Percentiles rank a stretch among this genome's conserved stretches.
phyloP scores from a whole-genome alignment of 2,888 invertebrate species.

The Napeogenes sylphis region DNA sequence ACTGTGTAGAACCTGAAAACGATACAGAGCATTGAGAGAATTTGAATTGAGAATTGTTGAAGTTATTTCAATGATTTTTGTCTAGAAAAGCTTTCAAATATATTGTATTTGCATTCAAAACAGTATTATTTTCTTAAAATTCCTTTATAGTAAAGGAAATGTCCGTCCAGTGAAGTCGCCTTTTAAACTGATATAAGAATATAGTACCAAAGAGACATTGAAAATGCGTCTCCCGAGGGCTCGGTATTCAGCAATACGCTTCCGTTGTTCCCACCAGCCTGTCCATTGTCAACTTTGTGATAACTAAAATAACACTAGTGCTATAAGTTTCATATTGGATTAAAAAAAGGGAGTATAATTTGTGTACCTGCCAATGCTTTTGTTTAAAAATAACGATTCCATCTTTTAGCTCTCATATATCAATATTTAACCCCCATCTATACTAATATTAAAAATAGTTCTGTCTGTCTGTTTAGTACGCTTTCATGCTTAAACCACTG shows the following conservation, averaged over 20 bases:
- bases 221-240: constrained; percentile 39
- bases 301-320: constrained; percentile 9
- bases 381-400: too few relatives aligned
- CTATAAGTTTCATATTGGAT: neutral
- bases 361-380: too few relatives aligned
- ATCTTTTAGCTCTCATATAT: too few relatives aligned
- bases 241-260: constrained; percentile 50
- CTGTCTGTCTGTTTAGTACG: too few relatives aligned
- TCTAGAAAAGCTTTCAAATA: constrained; percentile 22
- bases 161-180: constrained; percentile 59
- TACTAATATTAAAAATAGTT: too few relatives aligned
- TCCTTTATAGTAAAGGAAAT: constrained; percentile 58
- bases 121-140: constrained; percentile 52
- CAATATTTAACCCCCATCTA: too few relatives aligned
- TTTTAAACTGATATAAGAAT: constrained; percentile 65
- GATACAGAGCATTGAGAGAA: neutral
- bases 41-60: neutral
- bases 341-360: too few relatives aligned
- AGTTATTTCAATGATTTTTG: neutral
- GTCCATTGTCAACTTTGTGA: constrained; percentile 22
- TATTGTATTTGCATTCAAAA: constrained; percentile 45
- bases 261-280: constrained; percentile 51
- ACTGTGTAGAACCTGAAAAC: too few relatives aligned
- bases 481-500: too few relatives aligned
- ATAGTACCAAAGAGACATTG: constrained; percentile 36